Evolutionary conservation across 2,113 vertebrate genomes (phyloP).

Genomic region (Neolamprologus toae): DNA sequence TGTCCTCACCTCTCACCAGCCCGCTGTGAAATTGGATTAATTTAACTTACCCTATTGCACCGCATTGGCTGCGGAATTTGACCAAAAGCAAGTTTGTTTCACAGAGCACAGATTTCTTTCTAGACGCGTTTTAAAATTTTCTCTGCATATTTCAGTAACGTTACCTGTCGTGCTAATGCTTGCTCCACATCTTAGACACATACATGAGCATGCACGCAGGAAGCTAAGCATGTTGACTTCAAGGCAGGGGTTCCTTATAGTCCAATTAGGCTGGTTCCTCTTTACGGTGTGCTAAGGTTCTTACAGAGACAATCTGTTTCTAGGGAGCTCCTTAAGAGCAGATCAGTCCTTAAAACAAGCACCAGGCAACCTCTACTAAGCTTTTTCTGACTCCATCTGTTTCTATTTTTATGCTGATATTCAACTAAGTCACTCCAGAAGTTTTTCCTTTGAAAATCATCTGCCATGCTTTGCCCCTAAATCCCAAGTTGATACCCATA

Average conservation of each 20-base stretch:
- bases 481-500: conserved; percentile 29
- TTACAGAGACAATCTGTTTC: conserved; percentile 62
- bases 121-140: background rate
- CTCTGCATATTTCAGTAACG: background rate
- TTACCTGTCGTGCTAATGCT: background rate
- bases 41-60: conserved; percentile 37
- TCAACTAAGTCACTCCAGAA: conserved; percentile 2
- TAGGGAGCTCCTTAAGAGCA: conserved; percentile 47
- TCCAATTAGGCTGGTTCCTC: conserved; percentile 55
- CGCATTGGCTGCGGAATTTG: conserved; percentile 7
- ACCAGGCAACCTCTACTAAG: conserved; percentile 36
- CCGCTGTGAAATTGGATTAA: conserved; percentile 66
- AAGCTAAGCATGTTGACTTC: background rate
- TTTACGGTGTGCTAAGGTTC: conserved; percentile 47
- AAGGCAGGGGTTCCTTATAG: conserved; percentile 17
- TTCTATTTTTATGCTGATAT: conserved; percentile 17
- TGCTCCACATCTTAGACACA: background rate
- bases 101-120: background rate
- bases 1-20: conserved; percentile 61
- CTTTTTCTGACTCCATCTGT: conserved; percentile 48
- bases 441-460: conserved; percentile 7
- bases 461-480: conserved; percentile 9
- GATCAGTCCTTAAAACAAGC: conserved; percentile 55
- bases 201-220: background rate
- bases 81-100: conserved; percentile 18